Conservation (phyloP, 2,113 vertebrate genomes). For the Neodontobutis hainanensis region DNA sequence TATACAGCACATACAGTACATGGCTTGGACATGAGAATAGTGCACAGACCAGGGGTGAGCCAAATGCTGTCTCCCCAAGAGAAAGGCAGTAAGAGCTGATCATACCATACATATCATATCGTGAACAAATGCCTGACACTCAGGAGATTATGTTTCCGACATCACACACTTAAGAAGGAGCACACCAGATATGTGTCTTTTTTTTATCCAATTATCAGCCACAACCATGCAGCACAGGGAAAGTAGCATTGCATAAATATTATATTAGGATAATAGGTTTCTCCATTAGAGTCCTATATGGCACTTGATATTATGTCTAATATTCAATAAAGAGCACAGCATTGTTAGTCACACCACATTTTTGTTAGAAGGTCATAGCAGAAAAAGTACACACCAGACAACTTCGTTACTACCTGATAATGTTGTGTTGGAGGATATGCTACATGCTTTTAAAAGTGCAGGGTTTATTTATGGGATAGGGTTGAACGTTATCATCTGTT, state of each 20-base stretch:
- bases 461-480: neutral
- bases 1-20: neutral
- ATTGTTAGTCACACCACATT: slow-evolving; percentile 54
- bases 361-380: slow-evolving; percentile 28
- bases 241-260: slow-evolving; percentile 66
- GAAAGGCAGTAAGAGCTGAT: slow-evolving; percentile 76
- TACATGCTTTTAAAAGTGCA: slow-evolving; percentile 1
- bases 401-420: slow-evolving; percentile 14
- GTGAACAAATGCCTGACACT: slow-evolving; percentile 49
- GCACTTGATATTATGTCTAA: slow-evolving; percentile 72
- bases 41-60: slow-evolving; percentile 26
- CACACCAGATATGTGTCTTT: slow-evolving; percentile 36
- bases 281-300: slow-evolving; percentile 69
- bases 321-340: slow-evolving; percentile 56
- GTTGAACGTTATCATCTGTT: no score
- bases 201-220: slow-evolving; percentile 31
- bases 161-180: slow-evolving; percentile 63
- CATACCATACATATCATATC: slow-evolving; percentile 43
- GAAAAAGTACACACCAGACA: slow-evolving; percentile 36
- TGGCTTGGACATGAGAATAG: slow-evolving; percentile 29
- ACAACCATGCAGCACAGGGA: slow-evolving; percentile 67
- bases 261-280: slow-evolving; percentile 56
- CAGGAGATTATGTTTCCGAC: slow-evolving; percentile 51
- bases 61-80: slow-evolving; percentile 75
- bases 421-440: slow-evolving; percentile 5